Conservation (phyloP, 2,113 vertebrate species). For the Maccullochella peelii region DNA sequence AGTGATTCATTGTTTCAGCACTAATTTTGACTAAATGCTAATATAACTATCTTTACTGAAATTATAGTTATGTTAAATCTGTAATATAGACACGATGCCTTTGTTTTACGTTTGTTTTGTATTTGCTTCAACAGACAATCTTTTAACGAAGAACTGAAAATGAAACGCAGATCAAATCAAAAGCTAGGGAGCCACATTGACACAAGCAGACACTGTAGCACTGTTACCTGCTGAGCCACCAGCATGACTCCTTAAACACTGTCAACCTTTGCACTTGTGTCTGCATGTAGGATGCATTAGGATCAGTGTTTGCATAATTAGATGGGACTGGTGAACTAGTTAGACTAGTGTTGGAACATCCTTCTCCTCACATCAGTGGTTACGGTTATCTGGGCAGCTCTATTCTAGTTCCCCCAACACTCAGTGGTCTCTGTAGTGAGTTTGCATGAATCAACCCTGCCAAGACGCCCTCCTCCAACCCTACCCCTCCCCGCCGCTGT, state of each 20-base stretch:
- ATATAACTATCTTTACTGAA: background rate
- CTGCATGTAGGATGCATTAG: background rate
- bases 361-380: conserved; percentile 17
- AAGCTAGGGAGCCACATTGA: background rate
- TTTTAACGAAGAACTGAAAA: background rate
- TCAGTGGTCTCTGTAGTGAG: conserved; percentile 40
- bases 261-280: conserved; percentile 1
- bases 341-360: conserved; percentile 8
- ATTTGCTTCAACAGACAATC: background rate
- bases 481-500: conserved; percentile 12
- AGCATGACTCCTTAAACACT: background rate
- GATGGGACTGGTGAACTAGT: conserved; percentile 11
- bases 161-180: background rate
- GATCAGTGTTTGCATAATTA: conserved; percentile 39
- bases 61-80: background rate
- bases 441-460: conserved; percentile 38
- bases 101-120: background rate
- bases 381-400: conserved; percentile 32
- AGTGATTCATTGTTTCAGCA: background rate
- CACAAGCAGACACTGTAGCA: background rate
- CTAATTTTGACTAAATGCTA: background rate
- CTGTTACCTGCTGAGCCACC: background rate
- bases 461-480: background rate
- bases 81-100: no score
- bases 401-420: conserved; percentile 24